Conservation (phyloP, 2,888 invertebrate species). For the Mamestra brassicae region DNA sequence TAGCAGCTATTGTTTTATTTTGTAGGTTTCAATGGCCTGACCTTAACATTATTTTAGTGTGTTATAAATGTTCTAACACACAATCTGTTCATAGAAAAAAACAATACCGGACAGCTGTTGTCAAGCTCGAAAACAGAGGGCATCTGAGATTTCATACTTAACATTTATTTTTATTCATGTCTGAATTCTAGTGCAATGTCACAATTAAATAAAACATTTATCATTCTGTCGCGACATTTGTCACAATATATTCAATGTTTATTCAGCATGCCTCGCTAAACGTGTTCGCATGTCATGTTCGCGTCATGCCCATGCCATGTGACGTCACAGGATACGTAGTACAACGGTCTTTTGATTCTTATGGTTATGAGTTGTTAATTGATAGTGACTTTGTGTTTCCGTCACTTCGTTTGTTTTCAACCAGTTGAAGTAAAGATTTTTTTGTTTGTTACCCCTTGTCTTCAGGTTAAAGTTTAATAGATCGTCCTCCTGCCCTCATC, state of each 20-base stretch:
- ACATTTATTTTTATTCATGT: conserved; percentile 1
- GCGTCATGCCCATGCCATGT: conserved; percentile 23
- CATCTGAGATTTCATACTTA: not conserved
- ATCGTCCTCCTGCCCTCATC: no score
- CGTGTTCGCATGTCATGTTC: not conserved
- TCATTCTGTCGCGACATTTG: conserved; percentile 20
- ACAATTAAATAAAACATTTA: conserved; percentile 30
- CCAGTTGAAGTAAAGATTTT: not conserved
- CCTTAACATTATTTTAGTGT: not conserved
- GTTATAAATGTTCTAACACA: no score
- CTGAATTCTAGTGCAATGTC: conserved; percentile 12
- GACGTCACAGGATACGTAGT: conserved; percentile 48
- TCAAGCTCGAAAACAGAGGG: not conserved
- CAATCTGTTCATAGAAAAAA: conserved; percentile 1
- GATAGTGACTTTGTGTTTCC: not conserved
- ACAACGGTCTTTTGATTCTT: conserved; percentile 17
- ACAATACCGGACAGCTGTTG: not conserved
- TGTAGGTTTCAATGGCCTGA: not conserved
- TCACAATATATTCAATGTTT: conserved; percentile 31
- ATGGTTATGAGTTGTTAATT: not conserved
- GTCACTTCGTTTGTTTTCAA: not conserved
- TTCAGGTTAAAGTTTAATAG: not conserved
- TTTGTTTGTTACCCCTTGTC: not conserved
- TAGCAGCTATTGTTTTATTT: not conserved
- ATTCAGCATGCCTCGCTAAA: conserved; percentile 32